Percentiles rank a stretch among this genome's conserved stretches.
phyloP scores from a whole-genome alignment of 2,113 vertebrate species.

The Motacilla tschutschensis region DNA sequence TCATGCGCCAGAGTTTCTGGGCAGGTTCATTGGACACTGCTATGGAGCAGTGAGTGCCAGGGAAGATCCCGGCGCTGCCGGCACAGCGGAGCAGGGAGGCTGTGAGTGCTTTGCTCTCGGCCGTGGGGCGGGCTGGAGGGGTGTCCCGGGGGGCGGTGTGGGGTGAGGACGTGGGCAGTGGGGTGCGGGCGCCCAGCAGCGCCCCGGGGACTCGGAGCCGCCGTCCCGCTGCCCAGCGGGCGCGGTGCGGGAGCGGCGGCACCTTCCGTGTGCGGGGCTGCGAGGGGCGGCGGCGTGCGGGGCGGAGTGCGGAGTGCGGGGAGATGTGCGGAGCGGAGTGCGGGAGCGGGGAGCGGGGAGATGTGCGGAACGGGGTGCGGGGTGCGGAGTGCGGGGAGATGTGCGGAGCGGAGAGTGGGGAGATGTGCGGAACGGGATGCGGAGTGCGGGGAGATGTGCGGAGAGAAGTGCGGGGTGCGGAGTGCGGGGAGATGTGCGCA shows the following conservation, averaged over 20 bases:
- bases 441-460: too few relatives aligned
- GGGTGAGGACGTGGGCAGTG: neutral
- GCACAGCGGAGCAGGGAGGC: accelerated
- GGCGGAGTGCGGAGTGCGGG: neutral
- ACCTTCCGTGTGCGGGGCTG: neutral
- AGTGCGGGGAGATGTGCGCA: too few relatives aligned
- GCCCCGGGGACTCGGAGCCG: neutral
- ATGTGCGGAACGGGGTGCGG: neutral
- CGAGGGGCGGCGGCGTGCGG: neutral
- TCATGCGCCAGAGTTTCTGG: neutral
- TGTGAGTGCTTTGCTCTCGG: neutral
- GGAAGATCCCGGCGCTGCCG: neutral
- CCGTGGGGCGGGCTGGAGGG: accelerated
- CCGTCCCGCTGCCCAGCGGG: neutral
- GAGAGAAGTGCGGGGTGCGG: neutral
- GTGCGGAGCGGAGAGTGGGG: too few relatives aligned
- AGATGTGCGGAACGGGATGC: too few relatives aligned
- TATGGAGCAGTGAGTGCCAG: neutral
- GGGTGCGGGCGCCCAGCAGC: neutral
- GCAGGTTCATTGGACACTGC: neutral
- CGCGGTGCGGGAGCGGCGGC: neutral
- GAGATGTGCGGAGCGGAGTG: too few relatives aligned
- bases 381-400: neutral
- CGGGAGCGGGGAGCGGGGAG: too few relatives aligned
- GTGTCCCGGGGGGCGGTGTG: accelerated